phyloP scores from a whole-genome alignment of 2,888 invertebrate species.

The Sarcophaga rosellei region DNA sequence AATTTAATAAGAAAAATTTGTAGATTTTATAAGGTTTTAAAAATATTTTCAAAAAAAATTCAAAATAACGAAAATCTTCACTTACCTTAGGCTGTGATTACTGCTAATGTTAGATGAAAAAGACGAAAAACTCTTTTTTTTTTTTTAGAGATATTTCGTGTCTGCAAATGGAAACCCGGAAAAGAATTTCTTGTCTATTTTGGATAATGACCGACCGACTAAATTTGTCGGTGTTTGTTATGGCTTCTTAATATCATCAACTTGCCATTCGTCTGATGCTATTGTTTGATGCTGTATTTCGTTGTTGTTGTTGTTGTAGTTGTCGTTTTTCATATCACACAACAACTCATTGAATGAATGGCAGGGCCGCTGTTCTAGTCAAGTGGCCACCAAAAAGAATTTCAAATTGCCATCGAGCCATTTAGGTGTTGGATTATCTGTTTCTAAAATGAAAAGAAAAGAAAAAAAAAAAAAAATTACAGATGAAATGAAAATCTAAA shows the following conservation, averaged over 20 bases:
- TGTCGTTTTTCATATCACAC: conserved; percentile 6
- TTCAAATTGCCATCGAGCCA: conserved; percentile 61
- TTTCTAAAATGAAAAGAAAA: conserved; percentile 32
- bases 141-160: conserved; percentile 2
- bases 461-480: conserved; percentile 13
- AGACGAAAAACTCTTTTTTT: neutral
- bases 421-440: conserved; percentile 65
- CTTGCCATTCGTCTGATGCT: neutral
- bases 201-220: conserved; percentile 62
- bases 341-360: conserved; percentile 45
- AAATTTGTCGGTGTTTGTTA: conserved; percentile 34
- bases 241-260: conserved; percentile 5
- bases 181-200: conserved; percentile 61
- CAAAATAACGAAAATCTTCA: no score
- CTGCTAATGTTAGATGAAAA: neutral
- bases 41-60: no score
- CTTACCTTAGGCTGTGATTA: neutral
- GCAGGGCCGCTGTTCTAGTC: conserved; percentile 43
- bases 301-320: conserved; percentile 5
- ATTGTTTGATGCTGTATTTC: neutral
- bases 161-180: conserved; percentile 59
- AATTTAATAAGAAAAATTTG: no score
- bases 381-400: conserved; percentile 47
- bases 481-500: conserved; percentile 21
- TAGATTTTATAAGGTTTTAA: no score